phyloP scores from a whole-genome alignment of 2,888 invertebrate species.

The Nemoura dubitans region DNA sequence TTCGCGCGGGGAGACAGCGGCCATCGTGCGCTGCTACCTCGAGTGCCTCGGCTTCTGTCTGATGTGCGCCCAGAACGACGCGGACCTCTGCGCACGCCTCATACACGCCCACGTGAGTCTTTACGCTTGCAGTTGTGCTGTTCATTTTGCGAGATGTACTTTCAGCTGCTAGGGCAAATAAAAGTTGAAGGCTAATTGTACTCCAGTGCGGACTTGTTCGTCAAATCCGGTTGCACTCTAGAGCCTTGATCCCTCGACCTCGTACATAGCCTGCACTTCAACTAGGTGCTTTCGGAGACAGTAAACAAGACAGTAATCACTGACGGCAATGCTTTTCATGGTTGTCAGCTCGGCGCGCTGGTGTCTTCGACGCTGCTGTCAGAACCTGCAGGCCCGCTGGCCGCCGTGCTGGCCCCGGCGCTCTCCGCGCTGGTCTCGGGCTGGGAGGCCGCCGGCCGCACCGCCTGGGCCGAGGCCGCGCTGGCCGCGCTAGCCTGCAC shows the following conservation, averaged over 20 bases:
- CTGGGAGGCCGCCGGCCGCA: slow-evolving; percentile 61
- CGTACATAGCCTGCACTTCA: too few species aligned
- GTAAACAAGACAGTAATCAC: not conserved
- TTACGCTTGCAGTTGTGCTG: too few species aligned
- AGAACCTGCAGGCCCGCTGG: slow-evolving; percentile 62
- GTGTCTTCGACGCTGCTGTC: slow-evolving; percentile 53
- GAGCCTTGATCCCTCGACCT: too few species aligned
- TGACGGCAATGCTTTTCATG: slow-evolving; percentile 50
- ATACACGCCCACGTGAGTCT: not conserved
- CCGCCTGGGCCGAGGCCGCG: not conserved
- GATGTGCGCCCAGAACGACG: slow-evolving; percentile 63
- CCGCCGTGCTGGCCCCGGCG: slow-evolving; percentile 55
- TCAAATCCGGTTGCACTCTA: too few species aligned
- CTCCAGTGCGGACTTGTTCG: too few species aligned
- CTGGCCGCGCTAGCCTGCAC: not conserved
- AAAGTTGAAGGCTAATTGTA: too few species aligned
- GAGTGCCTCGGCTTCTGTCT: slow-evolving; percentile 78
- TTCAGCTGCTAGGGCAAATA: too few species aligned
- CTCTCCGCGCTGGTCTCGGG: slow-evolving; percentile 61
- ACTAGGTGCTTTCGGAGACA: not conserved
- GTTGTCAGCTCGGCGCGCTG: slow-evolving; percentile 58
- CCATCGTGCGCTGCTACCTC: slow-evolving; percentile 73
- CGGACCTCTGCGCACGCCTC: slow-evolving; percentile 57
- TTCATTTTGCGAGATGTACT: too few species aligned
- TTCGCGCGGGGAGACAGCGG: not conserved